Evolutionary conservation across 2,888 invertebrate genomes (phyloP).

Genomic region (Agriopis aurantiaria): DNA sequence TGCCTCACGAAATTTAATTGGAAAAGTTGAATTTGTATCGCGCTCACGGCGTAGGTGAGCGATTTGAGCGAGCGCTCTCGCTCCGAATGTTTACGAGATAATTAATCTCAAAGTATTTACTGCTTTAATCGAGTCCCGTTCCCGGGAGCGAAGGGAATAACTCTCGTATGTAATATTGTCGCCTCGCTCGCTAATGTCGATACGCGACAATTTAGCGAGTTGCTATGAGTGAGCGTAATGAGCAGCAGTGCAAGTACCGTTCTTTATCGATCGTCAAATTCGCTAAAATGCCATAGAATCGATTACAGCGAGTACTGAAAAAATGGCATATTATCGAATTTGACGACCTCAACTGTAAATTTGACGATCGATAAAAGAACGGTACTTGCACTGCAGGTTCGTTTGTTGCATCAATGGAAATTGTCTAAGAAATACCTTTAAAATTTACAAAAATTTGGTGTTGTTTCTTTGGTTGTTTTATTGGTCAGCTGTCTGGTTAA

Average conservation of each 20-base stretch:
- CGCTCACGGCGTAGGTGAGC: conserved; percentile 86
- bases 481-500: too few relatives aligned
- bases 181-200: conserved; percentile 53
- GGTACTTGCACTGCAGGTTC: too few relatives aligned
- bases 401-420: too few relatives aligned
- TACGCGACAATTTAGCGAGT: conserved; percentile 46
- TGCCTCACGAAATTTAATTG: conserved; percentile 88
- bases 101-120: conserved; percentile 87
- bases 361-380: too few relatives aligned
- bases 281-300: not conserved
- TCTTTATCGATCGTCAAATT: conserved; percentile 30
- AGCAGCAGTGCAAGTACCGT: conserved; percentile 24
- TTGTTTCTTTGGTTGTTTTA: too few relatives aligned
- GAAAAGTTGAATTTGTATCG: conserved; percentile 87
- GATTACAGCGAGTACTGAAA: too few relatives aligned
- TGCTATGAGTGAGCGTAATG: conserved; percentile 46
- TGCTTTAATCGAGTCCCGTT: conserved; percentile 83
- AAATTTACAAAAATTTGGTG: not conserved
- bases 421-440: not conserved
- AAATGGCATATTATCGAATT: too few relatives aligned
- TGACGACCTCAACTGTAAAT: too few relatives aligned
- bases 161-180: conserved; percentile 83
- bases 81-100: conserved; percentile 86
- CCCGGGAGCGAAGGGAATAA: conserved; percentile 77
- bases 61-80: conserved; percentile 76